Evolutionary conservation across 2,797 vertebrate species (phyloP).

Genomic region (Sebastes taczanowskii): DNA sequence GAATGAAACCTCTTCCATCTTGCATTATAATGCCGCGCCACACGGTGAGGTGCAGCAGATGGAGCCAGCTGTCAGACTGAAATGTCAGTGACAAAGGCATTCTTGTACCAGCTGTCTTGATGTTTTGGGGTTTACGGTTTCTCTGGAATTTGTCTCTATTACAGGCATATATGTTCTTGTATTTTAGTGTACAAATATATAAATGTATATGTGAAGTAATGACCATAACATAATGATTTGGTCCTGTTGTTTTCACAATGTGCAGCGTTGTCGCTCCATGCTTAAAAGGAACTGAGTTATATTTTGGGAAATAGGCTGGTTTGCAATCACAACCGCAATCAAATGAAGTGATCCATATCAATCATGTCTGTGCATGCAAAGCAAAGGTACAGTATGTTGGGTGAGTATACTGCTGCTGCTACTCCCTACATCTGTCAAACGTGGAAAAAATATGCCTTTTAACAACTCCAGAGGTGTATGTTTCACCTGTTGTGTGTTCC

Average conservation of each 20-base stretch:
- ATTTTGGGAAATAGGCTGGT: background rate
- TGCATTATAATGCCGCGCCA: background rate
- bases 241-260: background rate
- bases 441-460: background rate
- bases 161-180: background rate
- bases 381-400: background rate
- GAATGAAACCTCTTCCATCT: background rate
- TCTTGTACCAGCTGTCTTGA: background rate
- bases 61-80: slow-evolving; percentile 3
- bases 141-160: background rate
- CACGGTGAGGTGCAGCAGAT: background rate
- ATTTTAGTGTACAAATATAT: background rate
- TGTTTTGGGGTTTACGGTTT: background rate
- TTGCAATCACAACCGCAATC: background rate
- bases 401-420: background rate
- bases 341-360: background rate
- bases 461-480: background rate
- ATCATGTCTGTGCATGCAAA: background rate
- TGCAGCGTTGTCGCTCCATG: background rate
- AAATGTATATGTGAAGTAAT: background rate
- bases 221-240: background rate
- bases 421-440: background rate
- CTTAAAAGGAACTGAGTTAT: background rate
- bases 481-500: background rate
- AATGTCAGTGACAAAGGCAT: background rate